These are phyloP conservation scores for Alouatta palliata DNA, from an alignment of 2,113 vertebrate species.

Conservation along the genomic window DNA sequence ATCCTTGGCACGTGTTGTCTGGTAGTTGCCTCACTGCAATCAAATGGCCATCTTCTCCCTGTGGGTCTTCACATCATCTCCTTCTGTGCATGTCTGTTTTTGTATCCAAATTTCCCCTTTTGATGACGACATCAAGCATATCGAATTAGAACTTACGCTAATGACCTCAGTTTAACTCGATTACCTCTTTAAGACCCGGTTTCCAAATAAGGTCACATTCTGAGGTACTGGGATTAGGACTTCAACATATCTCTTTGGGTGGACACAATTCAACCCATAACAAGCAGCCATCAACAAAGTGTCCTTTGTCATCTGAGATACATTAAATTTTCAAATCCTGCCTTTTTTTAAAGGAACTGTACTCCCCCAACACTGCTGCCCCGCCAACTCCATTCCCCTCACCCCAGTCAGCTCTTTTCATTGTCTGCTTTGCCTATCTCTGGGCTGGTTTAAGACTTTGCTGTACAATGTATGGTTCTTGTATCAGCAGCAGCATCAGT, in stretches of 20 bases:
- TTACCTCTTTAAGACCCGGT: background rate
- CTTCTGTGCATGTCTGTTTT: background rate
- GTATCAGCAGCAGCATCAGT: background rate
- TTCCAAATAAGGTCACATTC: slow-evolving; percentile 8
- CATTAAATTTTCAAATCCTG: background rate
- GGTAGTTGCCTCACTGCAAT: background rate
- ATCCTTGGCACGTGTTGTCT: background rate
- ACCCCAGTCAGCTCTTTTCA: background rate
- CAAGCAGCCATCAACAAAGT: background rate
- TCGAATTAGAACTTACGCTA: background rate
- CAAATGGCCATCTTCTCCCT: no score
- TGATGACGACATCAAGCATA: background rate
- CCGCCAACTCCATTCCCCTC: background rate
- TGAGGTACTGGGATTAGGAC: background rate
- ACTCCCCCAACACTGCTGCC: background rate
- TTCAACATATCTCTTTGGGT: background rate
- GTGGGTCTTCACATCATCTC: background rate
- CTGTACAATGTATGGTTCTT: background rate
- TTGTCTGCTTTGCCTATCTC: background rate
- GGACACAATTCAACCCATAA: background rate
- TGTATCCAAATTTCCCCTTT: background rate
- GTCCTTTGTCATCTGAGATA: background rate
- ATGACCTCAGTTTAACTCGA: background rate
- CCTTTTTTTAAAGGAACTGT: background rate
- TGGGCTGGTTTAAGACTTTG: background rate